Percentiles rank a stretch among this genome's conserved stretches.
phyloP scores from a whole-genome alignment of 2,797 vertebrate species.

The Pangasius krempfi region DNA sequence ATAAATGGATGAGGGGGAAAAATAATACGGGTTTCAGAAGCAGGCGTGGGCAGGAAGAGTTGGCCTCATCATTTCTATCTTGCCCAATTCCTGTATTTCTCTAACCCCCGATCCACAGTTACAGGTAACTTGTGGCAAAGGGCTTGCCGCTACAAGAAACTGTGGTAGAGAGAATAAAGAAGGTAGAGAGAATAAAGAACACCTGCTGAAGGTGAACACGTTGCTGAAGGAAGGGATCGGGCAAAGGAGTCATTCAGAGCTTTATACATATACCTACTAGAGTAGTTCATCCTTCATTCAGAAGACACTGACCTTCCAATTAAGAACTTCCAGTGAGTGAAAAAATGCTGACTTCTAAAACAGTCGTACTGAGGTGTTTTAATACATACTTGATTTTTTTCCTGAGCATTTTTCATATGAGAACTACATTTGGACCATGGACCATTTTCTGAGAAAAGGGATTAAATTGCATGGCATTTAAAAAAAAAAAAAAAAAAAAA shows the following conservation, averaged over 20 bases:
- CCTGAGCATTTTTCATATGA: not conserved
- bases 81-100: slow-evolving; percentile 32
- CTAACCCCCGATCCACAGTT: not conserved
- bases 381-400: not conserved
- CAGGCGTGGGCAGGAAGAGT: not conserved
- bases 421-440: not conserved
- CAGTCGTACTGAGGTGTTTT: not conserved
- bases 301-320: not conserved
- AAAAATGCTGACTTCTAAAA: not conserved
- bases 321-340: not conserved
- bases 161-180: slow-evolving; percentile 13
- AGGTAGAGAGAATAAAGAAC: slow-evolving; percentile 21
- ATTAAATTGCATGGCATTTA: slow-evolving; percentile 2
- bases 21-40: not conserved
- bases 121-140: slow-evolving; percentile 18
- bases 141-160: not conserved
- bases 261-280: not conserved
- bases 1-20: slow-evolving; percentile 38
- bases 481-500: not conserved
- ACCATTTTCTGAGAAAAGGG: not conserved
- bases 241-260: not conserved
- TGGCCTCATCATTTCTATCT: slow-evolving; percentile 12
- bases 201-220: slow-evolving; percentile 33
- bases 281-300: not conserved
- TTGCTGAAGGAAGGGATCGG: not conserved